phyloP scores from a whole-genome alignment of 2,888 invertebrate species.

The Molorchus minor region DNA sequence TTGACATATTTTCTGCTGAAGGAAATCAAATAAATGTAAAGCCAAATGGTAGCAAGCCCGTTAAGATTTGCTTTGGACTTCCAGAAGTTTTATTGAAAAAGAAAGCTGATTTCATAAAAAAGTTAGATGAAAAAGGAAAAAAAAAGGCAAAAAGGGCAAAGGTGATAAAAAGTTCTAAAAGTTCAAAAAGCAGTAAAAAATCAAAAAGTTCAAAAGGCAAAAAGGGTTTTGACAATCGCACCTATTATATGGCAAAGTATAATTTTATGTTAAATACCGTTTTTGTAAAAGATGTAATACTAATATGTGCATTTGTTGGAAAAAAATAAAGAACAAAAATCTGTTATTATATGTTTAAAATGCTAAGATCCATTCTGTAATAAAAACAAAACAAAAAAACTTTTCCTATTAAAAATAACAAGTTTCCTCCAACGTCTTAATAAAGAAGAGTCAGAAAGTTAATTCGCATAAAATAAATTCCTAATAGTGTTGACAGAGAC shows the following conservation, averaged over 20 bases:
- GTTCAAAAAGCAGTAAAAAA: not conserved
- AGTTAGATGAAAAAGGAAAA: constrained; percentile 15
- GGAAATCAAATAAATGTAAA: constrained; percentile 27
- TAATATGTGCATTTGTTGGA: constrained; percentile 34
- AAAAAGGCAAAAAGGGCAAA: constrained; percentile 21
- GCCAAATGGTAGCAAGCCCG: constrained; percentile 21
- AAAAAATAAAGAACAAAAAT: constrained; percentile 39
- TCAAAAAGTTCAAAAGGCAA: not conserved
- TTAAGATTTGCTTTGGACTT: constrained; percentile 40
- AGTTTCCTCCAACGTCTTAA: no score
- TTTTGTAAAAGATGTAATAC: constrained; percentile 40
- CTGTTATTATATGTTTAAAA: constrained; percentile 32
- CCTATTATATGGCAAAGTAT: constrained; percentile 40
- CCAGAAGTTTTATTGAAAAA: constrained; percentile 31
- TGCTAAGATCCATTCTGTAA: no score
- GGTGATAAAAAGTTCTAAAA: constrained; percentile 15
- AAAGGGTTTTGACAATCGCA: constrained; percentile 23
- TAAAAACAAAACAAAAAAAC: no score
- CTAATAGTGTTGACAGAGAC: no score
- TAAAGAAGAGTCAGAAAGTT: no score
- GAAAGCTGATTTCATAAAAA: constrained; percentile 25
- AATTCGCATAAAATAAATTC: no score
- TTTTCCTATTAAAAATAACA: no score
- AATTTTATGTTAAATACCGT: constrained; percentile 36
- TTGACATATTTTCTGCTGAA: constrained; percentile 30